Base-by-base conservation (phyloP, 2,888 invertebrate genomes). In the Acheta domesticus region DNA sequence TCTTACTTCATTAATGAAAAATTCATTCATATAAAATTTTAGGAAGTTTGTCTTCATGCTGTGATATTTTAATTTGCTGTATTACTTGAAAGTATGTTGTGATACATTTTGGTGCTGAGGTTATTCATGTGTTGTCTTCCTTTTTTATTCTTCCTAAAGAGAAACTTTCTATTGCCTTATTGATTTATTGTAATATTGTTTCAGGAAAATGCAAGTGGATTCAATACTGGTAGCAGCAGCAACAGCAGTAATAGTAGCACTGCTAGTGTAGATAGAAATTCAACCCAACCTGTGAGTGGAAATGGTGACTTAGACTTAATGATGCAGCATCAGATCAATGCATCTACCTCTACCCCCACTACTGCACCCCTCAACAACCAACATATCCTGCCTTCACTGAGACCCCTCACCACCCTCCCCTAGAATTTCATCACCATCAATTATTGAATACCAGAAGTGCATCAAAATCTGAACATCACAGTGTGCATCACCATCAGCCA, bases 401-500 rank as follows among this genome's bases (percentile, higher is more conserved):
- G 12, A 12, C 49, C 48, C 12, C 75, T n/a, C 79, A 77, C 19
- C 77, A 79, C n/a, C 49, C 79, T 50, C 77, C 78, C 76, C 77
- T 78, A 49, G 77, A 79, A 19, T 79, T 79, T 74, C 36, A 36
- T 62, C 79, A 79, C 14, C 81, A 81, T 62, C 81, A 80, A 12
- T 80, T 80, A 21, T 48, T 81, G 12, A 75, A 79, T 21, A 79
- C 79, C 23, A 73, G 77, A n/a, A 77, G 78, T 11, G 23, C 78
- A 20, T 48, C 75, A 4, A 78, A 78, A 75, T 75, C 75, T 50
- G 78, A 78, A 2, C 78, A 78, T 21, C 78, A 75, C 36, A 36
- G 36, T 36, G 36, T 36, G 36, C 79, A 79, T 75, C 85, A 85
- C 80, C 85, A 85, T 81, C 86, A 86, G 79, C 83, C 86, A 78